These are phyloP conservation scores for Herpetotheres cachinnans DNA, from an alignment of 2,113 vertebrate genomes.

Conservation along the genomic window DNA sequence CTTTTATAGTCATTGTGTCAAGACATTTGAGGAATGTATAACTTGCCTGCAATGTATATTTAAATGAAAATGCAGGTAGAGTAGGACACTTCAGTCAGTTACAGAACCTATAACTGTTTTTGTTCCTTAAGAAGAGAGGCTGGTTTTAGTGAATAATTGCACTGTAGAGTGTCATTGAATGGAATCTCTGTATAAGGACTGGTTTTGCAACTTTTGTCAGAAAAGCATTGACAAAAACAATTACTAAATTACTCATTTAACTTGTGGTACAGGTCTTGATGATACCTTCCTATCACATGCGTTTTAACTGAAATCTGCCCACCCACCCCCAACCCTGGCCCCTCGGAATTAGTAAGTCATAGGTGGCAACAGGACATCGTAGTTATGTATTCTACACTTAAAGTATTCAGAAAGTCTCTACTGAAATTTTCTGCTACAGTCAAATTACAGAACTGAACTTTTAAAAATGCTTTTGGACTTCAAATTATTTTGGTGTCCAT, in stretches of 20 bases:
- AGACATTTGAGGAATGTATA: background rate
- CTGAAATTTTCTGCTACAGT: background rate
- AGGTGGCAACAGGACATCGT: background rate
- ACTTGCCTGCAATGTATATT: background rate
- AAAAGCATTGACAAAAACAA: background rate
- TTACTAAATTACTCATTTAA: background rate
- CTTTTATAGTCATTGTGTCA: background rate
- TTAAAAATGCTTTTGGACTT: background rate
- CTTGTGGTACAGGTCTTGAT: background rate
- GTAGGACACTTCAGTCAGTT: background rate
- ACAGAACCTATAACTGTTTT: background rate
- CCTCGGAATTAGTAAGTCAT: background rate
- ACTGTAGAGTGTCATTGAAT: background rate
- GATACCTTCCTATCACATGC: background rate
- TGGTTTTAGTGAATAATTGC: background rate
- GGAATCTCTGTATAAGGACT: background rate
- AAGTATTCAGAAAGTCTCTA: background rate
- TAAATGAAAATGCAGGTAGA: background rate
- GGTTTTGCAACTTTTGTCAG: background rate
- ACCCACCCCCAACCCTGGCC: background rate
- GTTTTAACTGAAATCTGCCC: background rate
- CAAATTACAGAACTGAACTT: background rate
- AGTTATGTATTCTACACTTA: background rate
- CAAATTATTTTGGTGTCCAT: background rate
- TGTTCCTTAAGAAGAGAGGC: background rate